These are phyloP conservation scores for Cacatua alba DNA, from an alignment of 2,113 vertebrate genomes.

Conservation along the genomic window DNA sequence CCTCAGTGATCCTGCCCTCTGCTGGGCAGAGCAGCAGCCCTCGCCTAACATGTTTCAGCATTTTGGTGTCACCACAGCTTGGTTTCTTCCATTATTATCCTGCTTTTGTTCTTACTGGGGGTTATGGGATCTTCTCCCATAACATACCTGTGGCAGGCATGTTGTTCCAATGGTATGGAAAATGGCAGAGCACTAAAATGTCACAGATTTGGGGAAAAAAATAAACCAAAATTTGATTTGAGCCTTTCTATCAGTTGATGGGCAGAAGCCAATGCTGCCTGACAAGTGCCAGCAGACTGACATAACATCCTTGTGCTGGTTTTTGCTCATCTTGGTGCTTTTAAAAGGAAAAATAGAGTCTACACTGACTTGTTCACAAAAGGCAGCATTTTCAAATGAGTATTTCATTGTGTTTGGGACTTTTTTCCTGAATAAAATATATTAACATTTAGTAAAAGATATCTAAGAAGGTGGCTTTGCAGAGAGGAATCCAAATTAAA, in stretches of 20 bases:
- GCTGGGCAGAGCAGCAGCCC: not conserved
- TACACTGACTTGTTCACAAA: not conserved
- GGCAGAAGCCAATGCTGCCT: not conserved
- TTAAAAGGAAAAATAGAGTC: not conserved
- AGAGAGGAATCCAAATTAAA: not conserved
- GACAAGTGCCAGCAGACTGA: not conserved
- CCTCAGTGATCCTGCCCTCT: not conserved
- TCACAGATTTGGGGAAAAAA: not conserved
- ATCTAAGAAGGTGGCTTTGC: not conserved
- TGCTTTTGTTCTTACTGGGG: not conserved
- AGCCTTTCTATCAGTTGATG: not conserved
- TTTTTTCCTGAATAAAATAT: not conserved
- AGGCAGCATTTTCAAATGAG: not conserved
- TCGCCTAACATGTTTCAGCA: accelerated
- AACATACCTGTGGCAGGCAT: no score
- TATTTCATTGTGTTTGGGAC: not conserved
- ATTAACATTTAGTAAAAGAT: not conserved
- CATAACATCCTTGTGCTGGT: not conserved
- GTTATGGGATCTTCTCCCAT: not conserved
- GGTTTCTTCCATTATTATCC: not conserved
- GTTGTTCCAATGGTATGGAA: not conserved
- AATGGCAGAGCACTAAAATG: not conserved
- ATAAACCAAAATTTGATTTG: not conserved
- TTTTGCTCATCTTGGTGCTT: not conserved
- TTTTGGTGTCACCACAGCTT: not conserved